Evolutionary conservation across 2,888 invertebrate species (phyloP), one percentile per base, ranked within the genome.

Genomic region (Diaprepes abbreviatus): DNA sequence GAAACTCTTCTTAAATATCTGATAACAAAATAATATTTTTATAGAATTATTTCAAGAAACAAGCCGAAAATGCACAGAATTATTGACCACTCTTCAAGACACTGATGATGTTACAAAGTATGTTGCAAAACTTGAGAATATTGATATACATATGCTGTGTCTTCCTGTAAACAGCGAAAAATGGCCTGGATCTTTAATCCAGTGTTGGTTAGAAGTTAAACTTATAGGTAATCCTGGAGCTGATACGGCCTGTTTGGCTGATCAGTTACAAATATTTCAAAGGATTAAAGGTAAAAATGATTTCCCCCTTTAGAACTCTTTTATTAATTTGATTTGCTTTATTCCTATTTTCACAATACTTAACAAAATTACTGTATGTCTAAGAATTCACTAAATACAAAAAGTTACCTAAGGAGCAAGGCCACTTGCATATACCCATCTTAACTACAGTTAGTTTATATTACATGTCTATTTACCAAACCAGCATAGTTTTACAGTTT

Each of bases 211-310:
- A 68, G 92, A 95, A 21, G 90, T 96, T 36, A 93, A 95, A 84
- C 92, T 96, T 33, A 86, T 95, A 40, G 85, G 93, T 0, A 93
- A 95, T 83, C 95, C 96, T 0, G 93, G 94, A 77, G 92, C 92
- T 62, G 93, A 96, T 75, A 91, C 95, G 21, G 89, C 91, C 55
- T 89, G 91, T 52, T 89, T 96, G 73, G 92, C 94, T 0, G 91
- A 92, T 74, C 94, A 96, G 80, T 85, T 97, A 59, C 85, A 93
- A 45, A 91, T 96, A 87, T 88, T 97, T 57, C 93, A 96, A 82
- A 90, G 92, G 74, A 86, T 96, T 0, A 95, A 96, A 84, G 92
- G 73, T 73, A 64, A 28, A n/a, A 14, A 9, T n/a, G 43, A 12
- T 43, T 10, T 16, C 40, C 4, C 16, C 5, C 16, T 14, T n/a